Base-by-base conservation (phyloP, 2,888 invertebrate species). In the Pheosia tremula region DNA sequence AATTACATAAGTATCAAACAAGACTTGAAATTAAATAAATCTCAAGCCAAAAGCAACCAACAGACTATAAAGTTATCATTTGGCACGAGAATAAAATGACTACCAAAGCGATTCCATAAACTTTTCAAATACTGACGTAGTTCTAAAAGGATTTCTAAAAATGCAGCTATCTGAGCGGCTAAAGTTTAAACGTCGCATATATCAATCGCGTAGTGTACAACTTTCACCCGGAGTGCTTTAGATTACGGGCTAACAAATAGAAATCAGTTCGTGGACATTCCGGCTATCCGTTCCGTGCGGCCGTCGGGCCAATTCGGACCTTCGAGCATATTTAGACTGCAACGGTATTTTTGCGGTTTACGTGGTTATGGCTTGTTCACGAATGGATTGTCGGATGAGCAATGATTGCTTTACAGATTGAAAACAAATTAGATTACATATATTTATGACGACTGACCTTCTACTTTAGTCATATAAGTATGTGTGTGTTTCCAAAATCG, bases 211-310 rank as follows among this genome's bases (percentile, higher is more conserved):
- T 67, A 67, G 67, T 64, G 72, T 68, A 68, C 73, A 74, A 70
- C 74, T 75, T 74, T 71, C 59, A 70, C 63, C 71, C 65, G 75
- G 66, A 71, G 66, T 71, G 73, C 62, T 77, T 77, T 72, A 62
- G 73, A 79, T 82, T 80, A 77, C 79, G 78, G 74, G 78, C 76
- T 78, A 82, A 81, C 77, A 78, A 79, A 79, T 75, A 76, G 74
- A 77, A 77, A 77, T 66, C 65, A 63, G 69, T 66, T 69, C 59
- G 60, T 58, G 64, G 67, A 74, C 63, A 74, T 70, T 65, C 63
- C 63, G 62, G 61, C 67, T 68, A 72, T 74, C 66, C 67, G 69
- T 70, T 67, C 56, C 59, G 67, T 62, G 60, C 57, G 38, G 63
- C 57, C 59, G 54, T 61, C 59, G 60, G 60, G 64, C 63, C 71